Percentiles rank a stretch among this genome's conserved stretches.
Conservation (phyloP, 2,113 vertebrate species). For the Pelusios castaneus region DNA sequence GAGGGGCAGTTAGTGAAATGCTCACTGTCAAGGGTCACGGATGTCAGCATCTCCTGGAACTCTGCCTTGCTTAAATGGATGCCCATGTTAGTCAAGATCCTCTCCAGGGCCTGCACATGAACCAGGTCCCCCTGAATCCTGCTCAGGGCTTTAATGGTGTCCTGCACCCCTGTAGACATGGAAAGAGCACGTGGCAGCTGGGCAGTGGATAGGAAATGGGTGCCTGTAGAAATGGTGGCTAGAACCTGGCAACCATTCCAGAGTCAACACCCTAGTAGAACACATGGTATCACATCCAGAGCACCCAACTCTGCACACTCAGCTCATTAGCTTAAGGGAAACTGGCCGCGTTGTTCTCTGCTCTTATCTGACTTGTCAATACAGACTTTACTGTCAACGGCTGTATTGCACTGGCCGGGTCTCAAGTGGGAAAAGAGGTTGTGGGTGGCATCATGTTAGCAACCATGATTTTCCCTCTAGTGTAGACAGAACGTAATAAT, state of each 20-base stretch:
- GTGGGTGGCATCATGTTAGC: neutral
- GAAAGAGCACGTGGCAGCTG: neutral
- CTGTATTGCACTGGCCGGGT: neutral
- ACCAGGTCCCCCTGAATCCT: conserved; percentile 20
- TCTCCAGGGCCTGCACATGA: neutral
- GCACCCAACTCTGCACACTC: neutral
- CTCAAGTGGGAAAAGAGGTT: neutral
- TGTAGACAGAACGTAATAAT: neutral
- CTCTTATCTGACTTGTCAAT: neutral
- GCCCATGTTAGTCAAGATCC: conserved; percentile 43
- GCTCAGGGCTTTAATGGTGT: neutral
- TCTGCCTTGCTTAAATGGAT: conserved; percentile 42
- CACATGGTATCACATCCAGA: neutral
- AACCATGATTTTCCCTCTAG: neutral
- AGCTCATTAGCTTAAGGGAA: neutral
- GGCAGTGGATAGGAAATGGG: neutral
- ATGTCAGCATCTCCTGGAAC: conserved; percentile 10
- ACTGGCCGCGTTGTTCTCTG: neutral
- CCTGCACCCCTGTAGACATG: conserved; percentile 26
- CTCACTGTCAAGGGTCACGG: conserved; percentile 5
- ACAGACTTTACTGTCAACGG: neutral
- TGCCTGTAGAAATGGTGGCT: no score
- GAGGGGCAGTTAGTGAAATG: neutral
- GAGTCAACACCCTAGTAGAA: neutral
- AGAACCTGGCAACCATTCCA: neutral